Evolutionary conservation across 2,797 vertebrate genomes (phyloP).

Genomic region (Clarias laeviceps): DNA sequence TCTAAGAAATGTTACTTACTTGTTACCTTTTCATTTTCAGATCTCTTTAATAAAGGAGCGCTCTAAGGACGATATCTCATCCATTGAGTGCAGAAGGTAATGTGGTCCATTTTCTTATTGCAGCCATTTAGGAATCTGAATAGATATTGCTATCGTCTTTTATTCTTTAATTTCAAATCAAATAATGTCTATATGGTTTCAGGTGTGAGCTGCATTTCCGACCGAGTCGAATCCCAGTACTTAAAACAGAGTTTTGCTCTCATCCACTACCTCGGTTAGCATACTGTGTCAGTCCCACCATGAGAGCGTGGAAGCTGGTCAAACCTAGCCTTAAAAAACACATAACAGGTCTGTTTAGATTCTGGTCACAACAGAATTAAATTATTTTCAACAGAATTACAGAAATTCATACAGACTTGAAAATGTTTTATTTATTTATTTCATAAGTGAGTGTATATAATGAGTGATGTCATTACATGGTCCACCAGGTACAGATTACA

Average conservation of each 20-base stretch:
- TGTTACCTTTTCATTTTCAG: conserved; percentile 58
- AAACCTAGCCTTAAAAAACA: conserved; percentile 57
- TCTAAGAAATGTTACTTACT: not conserved
- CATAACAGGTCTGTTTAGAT: not conserved
- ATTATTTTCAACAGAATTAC: not conserved
- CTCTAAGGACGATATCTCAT: conserved; percentile 65
- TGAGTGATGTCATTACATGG: not conserved
- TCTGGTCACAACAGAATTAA: not conserved
- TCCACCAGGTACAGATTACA: not conserved
- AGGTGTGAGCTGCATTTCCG: conserved; percentile 73
- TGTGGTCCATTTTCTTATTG: not conserved
- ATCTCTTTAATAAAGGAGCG: conserved; percentile 63
- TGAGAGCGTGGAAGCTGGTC: conserved; percentile 69
- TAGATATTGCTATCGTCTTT: not conserved
- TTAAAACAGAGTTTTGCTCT: conserved; percentile 51
- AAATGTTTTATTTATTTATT: not conserved
- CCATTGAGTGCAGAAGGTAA: conserved; percentile 76
- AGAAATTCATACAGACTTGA: not conserved
- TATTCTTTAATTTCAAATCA: not conserved
- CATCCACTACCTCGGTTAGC: conserved; percentile 3
- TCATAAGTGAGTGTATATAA: not conserved
- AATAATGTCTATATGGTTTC: not conserved
- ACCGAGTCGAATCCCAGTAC: conserved; percentile 74
- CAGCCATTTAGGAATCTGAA: not conserved
- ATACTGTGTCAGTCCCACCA: conserved; percentile 55